These are phyloP conservation scores for Herminia tarsipennalis DNA, from an alignment of 2,888 invertebrate genomes.

Conservation along the genomic window DNA sequence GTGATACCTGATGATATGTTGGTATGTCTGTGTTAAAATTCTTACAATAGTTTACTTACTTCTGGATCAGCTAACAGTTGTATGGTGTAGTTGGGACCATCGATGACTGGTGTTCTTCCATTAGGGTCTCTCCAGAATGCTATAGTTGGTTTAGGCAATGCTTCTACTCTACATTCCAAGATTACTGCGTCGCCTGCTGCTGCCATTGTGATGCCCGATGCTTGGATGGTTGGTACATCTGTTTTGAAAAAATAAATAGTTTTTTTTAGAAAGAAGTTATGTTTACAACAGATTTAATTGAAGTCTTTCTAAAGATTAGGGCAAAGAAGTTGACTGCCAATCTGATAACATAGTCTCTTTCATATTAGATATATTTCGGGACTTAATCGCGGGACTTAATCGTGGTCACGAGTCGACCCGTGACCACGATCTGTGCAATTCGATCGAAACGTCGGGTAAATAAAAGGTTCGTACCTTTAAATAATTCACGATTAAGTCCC, in stretches of 20 bases:
- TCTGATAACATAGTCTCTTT: too few relatives aligned
- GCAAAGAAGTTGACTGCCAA: background rate
- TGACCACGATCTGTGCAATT: too few relatives aligned
- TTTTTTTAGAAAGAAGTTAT: too few relatives aligned
- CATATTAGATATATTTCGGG: too few relatives aligned
- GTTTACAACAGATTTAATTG: background rate
- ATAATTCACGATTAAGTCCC: too few relatives aligned
- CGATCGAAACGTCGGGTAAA: too few relatives aligned
- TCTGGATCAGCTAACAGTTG: constrained; percentile 86
- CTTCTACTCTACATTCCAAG: constrained; percentile 91
- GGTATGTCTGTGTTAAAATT: background rate
- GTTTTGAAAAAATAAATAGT: background rate
- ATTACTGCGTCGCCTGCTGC: constrained; percentile 91
- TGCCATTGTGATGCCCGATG: constrained; percentile 92
- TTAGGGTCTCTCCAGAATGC: constrained; percentile 93
- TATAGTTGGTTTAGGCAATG: constrained; percentile 92
- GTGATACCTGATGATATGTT: too few relatives aligned
- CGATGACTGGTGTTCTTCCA: constrained; percentile 90
- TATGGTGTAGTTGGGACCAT: constrained; percentile 91
- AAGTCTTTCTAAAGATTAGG: background rate
- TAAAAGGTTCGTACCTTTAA: too few relatives aligned
- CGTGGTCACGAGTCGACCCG: too few relatives aligned
- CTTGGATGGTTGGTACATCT: constrained; percentile 92
- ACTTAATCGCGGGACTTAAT: too few relatives aligned
- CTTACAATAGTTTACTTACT: constrained; percentile 55